Evolutionary conservation across 2,113 vertebrate species (phyloP), one percentile per base, ranked within the genome.

Genomic region (Eulemur macaco): DNA sequence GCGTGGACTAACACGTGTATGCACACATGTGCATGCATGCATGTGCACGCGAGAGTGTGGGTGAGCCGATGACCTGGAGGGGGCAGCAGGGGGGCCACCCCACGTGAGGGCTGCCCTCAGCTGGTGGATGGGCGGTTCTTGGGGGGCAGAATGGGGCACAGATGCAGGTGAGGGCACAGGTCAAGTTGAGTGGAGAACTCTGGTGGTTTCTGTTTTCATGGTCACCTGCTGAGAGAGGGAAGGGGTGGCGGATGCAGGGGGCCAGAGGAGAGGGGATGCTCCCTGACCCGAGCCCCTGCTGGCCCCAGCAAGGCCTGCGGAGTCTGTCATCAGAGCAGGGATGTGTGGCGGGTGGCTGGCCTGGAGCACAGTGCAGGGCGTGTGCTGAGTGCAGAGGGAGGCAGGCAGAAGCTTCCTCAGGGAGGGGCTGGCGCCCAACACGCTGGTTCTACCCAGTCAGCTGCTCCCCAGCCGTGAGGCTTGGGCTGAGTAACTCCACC

Each of bases 191-290:
- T 20, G 25, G 60, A 42, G 11, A 29, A 20, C 58, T 45, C 42
- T 17, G 20, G 21, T 68, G 25, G 42, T 34, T 76, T 82, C 50
- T 52, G 6, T 71, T 39, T 45, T 37, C 81, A 21, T 8, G 56
- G 73, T 66, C 27, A 12, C 54, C 64, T 3, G 5, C 58, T 31
- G 14, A 8, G n/a, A 37, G 31, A 21, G 68, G 10, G 39, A 8
- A 52, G 68, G 47, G 42, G 11, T 21, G 4, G n/a, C 5, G 13
- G n/a, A 8, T 9, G 45, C n/a, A 25, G 0, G 5, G 31, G 2
- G 6, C 64, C 23, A 10, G 63, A 47, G 15, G 37, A 25, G 31
- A 56, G 12, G 45, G 20, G 12, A 31, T 7, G 6, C n/a, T 82
- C 66, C 39, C 80, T 25, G 56, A 37, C 80, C 27, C 1, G 9